Evolutionary conservation across 2,797 vertebrate species (phyloP).

Genomic region (Sorex maritimensis): DNA sequence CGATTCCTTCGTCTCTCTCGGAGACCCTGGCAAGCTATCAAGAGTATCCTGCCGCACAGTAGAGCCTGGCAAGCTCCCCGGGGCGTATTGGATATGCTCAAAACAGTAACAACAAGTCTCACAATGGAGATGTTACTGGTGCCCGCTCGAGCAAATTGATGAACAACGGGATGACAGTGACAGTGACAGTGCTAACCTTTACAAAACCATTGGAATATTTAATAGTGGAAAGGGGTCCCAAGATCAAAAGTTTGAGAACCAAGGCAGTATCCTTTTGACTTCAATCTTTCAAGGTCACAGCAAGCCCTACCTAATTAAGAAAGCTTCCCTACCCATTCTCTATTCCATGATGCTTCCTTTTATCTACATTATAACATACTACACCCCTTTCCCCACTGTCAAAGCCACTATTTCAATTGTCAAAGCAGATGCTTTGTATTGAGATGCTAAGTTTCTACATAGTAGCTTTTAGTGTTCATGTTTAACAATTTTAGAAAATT

Average conservation of each 20-base stretch:
- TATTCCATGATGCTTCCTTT: background rate
- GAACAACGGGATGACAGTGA: no score
- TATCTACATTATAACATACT: no score
- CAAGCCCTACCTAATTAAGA: background rate
- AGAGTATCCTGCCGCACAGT: no score
- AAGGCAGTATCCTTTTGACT: no score
- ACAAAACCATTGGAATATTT: background rate
- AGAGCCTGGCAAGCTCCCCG: no score
- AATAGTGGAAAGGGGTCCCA: background rate
- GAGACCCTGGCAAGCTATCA: no score
- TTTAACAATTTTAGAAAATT: background rate
- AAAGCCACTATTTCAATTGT: background rate
- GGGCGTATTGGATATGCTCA: no score
- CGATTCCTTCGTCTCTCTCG: no score
- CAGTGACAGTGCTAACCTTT: background rate
- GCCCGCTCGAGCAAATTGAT: no score
- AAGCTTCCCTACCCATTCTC: background rate
- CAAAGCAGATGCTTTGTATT: background rate
- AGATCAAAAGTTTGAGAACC: background rate
- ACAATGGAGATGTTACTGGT: no score
- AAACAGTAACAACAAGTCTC: no score
- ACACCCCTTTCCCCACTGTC: background rate
- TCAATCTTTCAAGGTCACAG: background rate
- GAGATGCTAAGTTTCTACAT: background rate
- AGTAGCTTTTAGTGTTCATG: background rate